Evolutionary conservation across 2,888 invertebrate genomes (phyloP).

Genomic region (Apamea epomidion): DNA sequence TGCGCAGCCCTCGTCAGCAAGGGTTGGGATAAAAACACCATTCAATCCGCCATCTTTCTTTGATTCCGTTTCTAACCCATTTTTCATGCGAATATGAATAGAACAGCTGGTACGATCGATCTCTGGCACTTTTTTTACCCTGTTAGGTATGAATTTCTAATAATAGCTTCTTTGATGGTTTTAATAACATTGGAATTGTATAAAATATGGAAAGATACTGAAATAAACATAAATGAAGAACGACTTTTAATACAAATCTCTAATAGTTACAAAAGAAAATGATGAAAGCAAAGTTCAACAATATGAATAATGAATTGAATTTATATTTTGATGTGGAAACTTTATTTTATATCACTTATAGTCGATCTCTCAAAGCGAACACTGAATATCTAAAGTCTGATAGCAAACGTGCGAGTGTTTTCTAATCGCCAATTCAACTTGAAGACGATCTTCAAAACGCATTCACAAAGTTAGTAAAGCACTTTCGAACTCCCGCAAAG

Average conservation of each 20-base stretch:
- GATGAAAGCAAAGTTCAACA: neutral
- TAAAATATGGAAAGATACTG: neutral
- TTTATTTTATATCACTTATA: slow-evolving; percentile 8
- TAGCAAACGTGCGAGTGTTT: slow-evolving; percentile 51
- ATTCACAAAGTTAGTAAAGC: slow-evolving; percentile 72
- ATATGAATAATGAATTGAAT: slow-evolving; percentile 25
- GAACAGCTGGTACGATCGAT: slow-evolving; percentile 79
- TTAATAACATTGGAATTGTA: neutral
- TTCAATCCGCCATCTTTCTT: slow-evolving; percentile 83
- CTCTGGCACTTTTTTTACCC: slow-evolving; percentile 74
- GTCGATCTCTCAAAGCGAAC: slow-evolving; percentile 32
- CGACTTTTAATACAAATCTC: neutral
- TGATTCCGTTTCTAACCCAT: slow-evolving; percentile 80
- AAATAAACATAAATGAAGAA: neutral
- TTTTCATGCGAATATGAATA: slow-evolving; percentile 82
- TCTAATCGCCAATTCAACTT: slow-evolving; percentile 66
- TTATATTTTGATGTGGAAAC: slow-evolving; percentile 9
- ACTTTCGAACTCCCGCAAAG: slow-evolving; percentile 78
- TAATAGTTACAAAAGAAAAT: neutral
- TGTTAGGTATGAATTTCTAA: slow-evolving; percentile 69
- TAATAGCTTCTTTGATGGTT: slow-evolving; percentile 46
- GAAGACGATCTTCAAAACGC: slow-evolving; percentile 69
- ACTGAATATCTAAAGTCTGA: slow-evolving; percentile 31
- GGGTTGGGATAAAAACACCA: slow-evolving; percentile 83
- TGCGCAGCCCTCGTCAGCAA: slow-evolving; percentile 85